These are phyloP conservation scores for Rhizomys pruinosus DNA, from an alignment of 2,113 vertebrate genomes.

Conservation along the genomic window DNA sequence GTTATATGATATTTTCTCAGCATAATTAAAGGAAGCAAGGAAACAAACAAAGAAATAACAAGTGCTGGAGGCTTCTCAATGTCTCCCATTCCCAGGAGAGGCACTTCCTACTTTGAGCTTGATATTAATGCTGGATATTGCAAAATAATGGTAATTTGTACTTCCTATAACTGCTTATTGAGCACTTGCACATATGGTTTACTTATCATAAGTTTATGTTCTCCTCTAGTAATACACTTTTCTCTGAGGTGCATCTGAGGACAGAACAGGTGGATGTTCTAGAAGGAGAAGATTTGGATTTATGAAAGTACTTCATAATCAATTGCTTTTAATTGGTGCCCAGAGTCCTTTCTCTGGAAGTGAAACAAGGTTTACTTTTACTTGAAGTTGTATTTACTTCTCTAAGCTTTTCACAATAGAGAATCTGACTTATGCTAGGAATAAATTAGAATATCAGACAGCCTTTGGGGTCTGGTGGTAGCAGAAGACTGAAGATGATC, in stretches of 20 bases:
- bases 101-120: background rate
- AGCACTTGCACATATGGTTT: background rate
- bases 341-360: background rate
- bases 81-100: background rate
- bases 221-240: background rate
- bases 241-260: background rate
- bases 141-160: background rate
- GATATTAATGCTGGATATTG: background rate
- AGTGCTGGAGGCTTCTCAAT: background rate
- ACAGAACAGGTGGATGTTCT: background rate
- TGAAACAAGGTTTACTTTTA: background rate
- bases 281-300: background rate
- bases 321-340: background rate
- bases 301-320: constrained; percentile 10
- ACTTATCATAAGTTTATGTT: background rate
- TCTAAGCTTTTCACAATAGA: constrained; percentile 5
- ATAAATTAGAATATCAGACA: background rate
- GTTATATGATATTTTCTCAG: background rate
- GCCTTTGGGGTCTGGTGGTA: background rate
- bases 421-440: background rate
- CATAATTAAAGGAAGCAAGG: background rate
- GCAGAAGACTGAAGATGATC: background rate
- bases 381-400: background rate
- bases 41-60: background rate
- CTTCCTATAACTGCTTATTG: background rate